These are phyloP conservation scores for Uloborus plumipes DNA, from an alignment of 2,888 invertebrate species.

Conservation along the genomic window DNA sequence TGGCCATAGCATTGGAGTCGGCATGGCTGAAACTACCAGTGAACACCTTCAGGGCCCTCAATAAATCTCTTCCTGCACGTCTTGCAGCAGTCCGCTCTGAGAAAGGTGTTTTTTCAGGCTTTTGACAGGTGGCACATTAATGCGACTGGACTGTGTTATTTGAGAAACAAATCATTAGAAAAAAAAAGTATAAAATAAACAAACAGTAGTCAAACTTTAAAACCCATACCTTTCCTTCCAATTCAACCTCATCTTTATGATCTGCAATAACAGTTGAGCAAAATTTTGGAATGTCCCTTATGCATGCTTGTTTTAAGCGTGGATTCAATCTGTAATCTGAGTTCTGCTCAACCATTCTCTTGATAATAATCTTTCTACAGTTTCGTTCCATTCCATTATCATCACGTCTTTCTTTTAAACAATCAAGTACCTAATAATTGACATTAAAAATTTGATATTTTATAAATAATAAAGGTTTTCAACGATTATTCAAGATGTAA, in stretches of 20 bases:
- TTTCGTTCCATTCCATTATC: slow-evolving; percentile 84
- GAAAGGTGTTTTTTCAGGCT: too few species aligned
- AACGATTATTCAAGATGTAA: not conserved
- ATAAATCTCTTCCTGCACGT: too few species aligned
- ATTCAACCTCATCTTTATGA: slow-evolving; percentile 76
- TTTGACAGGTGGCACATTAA: too few species aligned
- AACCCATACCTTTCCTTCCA: slow-evolving; percentile 79
- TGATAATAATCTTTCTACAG: slow-evolving; percentile 86
- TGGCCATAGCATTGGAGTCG: too few species aligned
- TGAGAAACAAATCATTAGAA: not conserved
- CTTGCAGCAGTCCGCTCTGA: too few species aligned
- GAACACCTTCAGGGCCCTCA: too few species aligned
- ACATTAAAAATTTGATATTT: not conserved
- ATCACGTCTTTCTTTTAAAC: slow-evolving; percentile 79
- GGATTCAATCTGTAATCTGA: slow-evolving; percentile 92
- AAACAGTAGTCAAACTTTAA: too few species aligned
- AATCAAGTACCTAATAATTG: slow-evolving; percentile 67
- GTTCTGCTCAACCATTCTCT: slow-evolving; percentile 90
- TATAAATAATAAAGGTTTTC: not conserved
- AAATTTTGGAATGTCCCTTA: slow-evolving; percentile 83
- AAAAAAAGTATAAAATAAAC: not conserved
- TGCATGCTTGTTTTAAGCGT: slow-evolving; percentile 84
- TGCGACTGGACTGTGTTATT: too few species aligned
- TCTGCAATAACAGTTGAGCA: slow-evolving; percentile 74
- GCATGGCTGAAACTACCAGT: too few species aligned